These are phyloP conservation scores for Incurvaria masculella DNA, from an alignment of 2,888 invertebrate species.

Conservation along the genomic window DNA sequence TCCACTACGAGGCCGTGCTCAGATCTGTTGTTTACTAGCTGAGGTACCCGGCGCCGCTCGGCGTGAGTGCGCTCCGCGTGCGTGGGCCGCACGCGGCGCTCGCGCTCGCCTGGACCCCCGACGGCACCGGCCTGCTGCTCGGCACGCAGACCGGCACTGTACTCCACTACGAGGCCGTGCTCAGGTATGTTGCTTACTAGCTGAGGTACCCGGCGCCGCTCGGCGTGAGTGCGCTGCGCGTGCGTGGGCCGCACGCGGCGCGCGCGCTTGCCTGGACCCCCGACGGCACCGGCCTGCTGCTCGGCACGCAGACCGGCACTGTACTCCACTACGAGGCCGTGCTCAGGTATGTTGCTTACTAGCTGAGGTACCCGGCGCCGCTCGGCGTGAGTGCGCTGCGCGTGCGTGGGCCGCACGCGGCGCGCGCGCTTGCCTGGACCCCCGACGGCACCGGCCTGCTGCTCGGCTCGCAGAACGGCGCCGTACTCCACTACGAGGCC, in stretches of 20 bases:
- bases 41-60: conserved; percentile 72
- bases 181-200: no score
- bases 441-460: conserved; percentile 73
- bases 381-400: conserved; percentile 80
- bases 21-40: no score
- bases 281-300: conserved; percentile 69
- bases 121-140: conserved; percentile 66
- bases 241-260: conserved; percentile 83
- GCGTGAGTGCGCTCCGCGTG: conserved; percentile 75
- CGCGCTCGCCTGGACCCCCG: conserved; percentile 87
- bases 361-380: conserved; percentile 63
- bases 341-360: no score
- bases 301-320: conserved; percentile 58
- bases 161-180: conserved; percentile 43
- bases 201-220: conserved; percentile 65
- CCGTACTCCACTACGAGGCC: conserved; percentile 47
- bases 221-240: conserved; percentile 78
- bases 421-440: conserved; percentile 88
- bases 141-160: conserved; percentile 58
- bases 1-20: conserved; percentile 45
- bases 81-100: conserved; percentile 85
- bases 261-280: conserved; percentile 89
- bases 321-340: conserved; percentile 48
- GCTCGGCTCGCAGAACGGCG: conserved; percentile 56
- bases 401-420: conserved; percentile 82